These are phyloP conservation scores for Ciconia maguari DNA, from an alignment of 2,113 vertebrate genomes.

Conservation along the genomic window DNA sequence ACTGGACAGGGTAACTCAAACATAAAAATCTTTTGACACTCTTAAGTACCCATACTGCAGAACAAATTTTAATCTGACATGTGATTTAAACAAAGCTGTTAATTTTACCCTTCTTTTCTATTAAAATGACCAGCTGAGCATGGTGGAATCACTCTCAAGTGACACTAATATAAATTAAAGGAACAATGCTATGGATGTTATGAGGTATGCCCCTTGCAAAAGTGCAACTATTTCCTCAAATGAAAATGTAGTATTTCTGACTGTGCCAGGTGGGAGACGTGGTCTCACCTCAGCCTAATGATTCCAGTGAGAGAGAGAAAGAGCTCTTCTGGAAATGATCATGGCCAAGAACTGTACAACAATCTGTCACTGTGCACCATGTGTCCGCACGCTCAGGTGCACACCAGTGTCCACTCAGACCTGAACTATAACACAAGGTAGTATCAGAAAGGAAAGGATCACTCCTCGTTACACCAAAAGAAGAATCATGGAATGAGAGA, in stretches of 20 bases:
- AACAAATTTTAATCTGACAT: neutral
- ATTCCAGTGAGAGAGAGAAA: neutral
- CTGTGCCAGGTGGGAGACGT: neutral
- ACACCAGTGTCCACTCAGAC: neutral
- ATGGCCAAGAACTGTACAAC: neutral
- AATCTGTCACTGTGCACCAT: neutral
- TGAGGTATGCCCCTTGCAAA: neutral
- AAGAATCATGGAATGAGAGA: neutral
- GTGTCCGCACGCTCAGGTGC: rapidly evolving
- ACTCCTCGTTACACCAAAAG: rapidly evolving
- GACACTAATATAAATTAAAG: neutral
- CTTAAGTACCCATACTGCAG: neutral
- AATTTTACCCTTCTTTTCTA: neutral
- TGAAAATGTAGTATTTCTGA: neutral
- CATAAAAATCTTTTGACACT: neutral
- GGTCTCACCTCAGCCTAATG: neutral
- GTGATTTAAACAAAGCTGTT: neutral
- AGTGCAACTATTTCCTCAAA: neutral
- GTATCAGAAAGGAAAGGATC: neutral
- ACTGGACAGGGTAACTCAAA: neutral
- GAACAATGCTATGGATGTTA: neutral
- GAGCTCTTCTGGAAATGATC: neutral
- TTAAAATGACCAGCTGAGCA: neutral
- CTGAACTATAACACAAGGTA: neutral
- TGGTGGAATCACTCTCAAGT: neutral